Percentiles rank a stretch among this genome's conserved stretches.
Conservation (phyloP, 2,797 vertebrate genomes). For the Thamnophis elegans region DNA sequence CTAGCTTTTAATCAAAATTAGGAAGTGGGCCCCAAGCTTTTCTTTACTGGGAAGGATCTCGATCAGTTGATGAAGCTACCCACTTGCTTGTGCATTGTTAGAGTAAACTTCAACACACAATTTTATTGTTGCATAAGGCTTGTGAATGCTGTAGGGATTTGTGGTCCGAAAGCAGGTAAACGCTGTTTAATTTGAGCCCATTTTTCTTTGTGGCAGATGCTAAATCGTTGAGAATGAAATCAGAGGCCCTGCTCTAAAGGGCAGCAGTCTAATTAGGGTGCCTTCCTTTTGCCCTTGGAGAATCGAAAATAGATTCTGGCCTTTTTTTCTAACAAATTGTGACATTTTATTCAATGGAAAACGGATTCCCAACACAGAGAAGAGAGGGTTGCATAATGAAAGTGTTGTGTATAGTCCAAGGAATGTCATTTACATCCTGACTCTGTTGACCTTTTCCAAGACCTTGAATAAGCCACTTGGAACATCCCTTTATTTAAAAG, state of each 20-base stretch:
- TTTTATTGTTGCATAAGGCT: neutral
- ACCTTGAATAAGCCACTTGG: neutral
- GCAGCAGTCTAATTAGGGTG: neutral
- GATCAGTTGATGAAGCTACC: neutral
- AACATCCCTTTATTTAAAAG: neutral
- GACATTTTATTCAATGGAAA: neutral
- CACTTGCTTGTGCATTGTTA: neutral
- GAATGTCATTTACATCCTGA: slow-evolving; percentile 12
- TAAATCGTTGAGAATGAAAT: neutral
- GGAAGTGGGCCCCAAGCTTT: neutral
- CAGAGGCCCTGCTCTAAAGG: neutral
- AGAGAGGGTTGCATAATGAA: neutral
- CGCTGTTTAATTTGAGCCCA: too few relatives aligned
- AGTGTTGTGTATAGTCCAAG: neutral
- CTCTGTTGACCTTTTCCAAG: neutral
- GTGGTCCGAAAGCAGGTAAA: neutral
- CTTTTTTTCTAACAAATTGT: neutral
- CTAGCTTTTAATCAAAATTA: neutral
- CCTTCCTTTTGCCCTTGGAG: neutral
- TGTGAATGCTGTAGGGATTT: neutral
- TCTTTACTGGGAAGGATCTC: neutral
- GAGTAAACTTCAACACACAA: too few relatives aligned
- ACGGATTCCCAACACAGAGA: neutral
- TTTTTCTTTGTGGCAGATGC: neutral
- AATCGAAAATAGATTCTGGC: neutral